Evolutionary conservation across 2,113 vertebrate genomes (phyloP), one percentile per base, ranked within the genome.

Genomic region (Sclerurus mexicanus): DNA sequence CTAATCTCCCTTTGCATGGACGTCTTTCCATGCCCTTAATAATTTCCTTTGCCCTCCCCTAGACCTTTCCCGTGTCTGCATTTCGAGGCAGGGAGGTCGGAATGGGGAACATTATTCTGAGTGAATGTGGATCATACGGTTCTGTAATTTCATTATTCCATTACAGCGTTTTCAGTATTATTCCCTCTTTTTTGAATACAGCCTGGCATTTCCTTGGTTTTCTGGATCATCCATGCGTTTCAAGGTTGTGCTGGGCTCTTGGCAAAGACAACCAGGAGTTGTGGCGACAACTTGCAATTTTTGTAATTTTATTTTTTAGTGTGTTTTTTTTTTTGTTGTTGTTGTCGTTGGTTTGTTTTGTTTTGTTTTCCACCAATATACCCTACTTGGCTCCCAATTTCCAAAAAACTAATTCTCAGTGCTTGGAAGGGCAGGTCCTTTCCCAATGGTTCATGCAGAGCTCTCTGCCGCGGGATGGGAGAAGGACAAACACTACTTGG

Each of bases 1-100:
- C 96, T 97, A 96, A 95, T 95, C 95, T 97, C 88, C 90, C 92
- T 91, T 92, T 59, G 49, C 93, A 88, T 90, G 82, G 93, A 44
- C 0, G 64, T 86, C 35, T 96, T 93, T 84, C 95, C 79, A 24
- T 90, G 92, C 60, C 88, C 80, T 96, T 93, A 97, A 95, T 97
- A 30, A 96, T 94, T 95, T 95, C 82, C 79, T 93, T 37, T 97
- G 96, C 93, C 90, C 95, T 93, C 95, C 49, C 37, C 22, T 90
- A 35, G 95, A 92, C 95, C 83, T 94, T 88, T 97, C 58, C 79
- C 0, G 1, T 75, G 79, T 78, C 90, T 96, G 85, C 79, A 39
- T 80, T 93, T 88, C 0, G 10, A 94, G 72, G 60, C 72, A 63
- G n/a, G 37, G 79, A 94, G 85, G 90, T 75, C 0, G 1, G 90